A percentile compares a stretch with the other conserved stretches of the same genome.
phyloP scores from a whole-genome alignment of 2,888 invertebrate genomes.

The Didymodactylos carnosus region DNA sequence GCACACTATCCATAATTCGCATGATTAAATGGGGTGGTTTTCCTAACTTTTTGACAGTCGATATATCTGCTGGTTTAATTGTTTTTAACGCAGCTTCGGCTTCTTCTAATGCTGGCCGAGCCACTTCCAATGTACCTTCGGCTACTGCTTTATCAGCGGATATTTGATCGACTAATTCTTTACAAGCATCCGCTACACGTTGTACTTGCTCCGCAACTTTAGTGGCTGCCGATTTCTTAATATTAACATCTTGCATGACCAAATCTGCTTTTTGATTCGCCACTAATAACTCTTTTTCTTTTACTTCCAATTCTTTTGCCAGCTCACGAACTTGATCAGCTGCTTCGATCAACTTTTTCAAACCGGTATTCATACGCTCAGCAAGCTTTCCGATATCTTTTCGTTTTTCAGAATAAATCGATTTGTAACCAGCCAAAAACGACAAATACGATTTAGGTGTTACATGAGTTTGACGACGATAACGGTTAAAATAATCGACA shows the following conservation, averaged over 20 bases:
- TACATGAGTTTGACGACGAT: constrained; percentile 60
- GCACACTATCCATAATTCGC: constrained; percentile 90
- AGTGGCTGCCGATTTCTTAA: constrained; percentile 80
- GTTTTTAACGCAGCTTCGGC: constrained; percentile 83
- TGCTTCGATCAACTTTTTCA: constrained; percentile 65
- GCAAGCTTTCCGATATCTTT: constrained; percentile 56
- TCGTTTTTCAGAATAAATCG: constrained; percentile 57
- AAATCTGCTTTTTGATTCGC: constrained; percentile 61
- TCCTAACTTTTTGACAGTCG: constrained; percentile 65
- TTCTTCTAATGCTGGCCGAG: constrained; percentile 79
- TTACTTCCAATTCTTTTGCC: constrained; percentile 55
- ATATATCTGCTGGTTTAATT: constrained; percentile 83
- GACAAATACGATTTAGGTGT: constrained; percentile 73
- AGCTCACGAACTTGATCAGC: constrained; percentile 59
- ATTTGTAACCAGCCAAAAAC: constrained; percentile 61
- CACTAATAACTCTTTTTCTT: constrained; percentile 60
- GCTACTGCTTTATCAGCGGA: constrained; percentile 65
- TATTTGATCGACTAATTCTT: constrained; percentile 57
- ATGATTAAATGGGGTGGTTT: constrained; percentile 85
- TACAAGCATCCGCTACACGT: constrained; percentile 82
- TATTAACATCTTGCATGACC: constrained; percentile 56
- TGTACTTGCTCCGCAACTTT: constrained; percentile 83
- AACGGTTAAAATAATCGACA: constrained; percentile 55
- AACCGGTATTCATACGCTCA: constrained; percentile 63
- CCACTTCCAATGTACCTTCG: constrained; percentile 75